Evolutionary conservation across 2,113 vertebrate species (phyloP).

Genomic region (Podiceps cristatus): DNA sequence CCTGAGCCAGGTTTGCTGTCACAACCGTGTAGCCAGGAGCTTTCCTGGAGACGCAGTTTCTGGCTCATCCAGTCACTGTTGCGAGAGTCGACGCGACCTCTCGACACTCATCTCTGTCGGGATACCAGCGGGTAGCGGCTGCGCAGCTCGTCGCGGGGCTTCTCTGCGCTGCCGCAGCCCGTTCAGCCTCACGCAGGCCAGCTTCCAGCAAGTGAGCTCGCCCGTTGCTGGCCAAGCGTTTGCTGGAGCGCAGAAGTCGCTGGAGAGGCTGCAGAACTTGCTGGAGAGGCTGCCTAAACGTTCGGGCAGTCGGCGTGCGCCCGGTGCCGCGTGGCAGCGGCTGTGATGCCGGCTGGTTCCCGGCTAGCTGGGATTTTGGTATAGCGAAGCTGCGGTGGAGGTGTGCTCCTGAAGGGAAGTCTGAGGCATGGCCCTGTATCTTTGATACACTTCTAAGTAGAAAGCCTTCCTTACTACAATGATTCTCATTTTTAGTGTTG

Average conservation of each 20-base stretch:
- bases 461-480: neutral
- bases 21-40: neutral
- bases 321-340: neutral
- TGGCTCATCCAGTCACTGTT: fast-evolving
- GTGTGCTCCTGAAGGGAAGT: neutral
- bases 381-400: neutral
- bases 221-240: neutral
- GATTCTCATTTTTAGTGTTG: neutral
- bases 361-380: neutral
- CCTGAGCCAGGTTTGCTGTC: neutral
- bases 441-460: neutral
- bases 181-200: fast-evolving
- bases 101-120: neutral
- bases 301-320: neutral
- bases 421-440: neutral
- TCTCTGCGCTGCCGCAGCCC: neutral
- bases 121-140: neutral
- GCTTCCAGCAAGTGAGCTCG: neutral
- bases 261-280: neutral
- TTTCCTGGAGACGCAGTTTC: neutral
- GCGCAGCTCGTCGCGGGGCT: neutral
- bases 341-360: neutral
- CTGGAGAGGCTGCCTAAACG: slow-evolving; percentile 12
- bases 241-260: neutral
- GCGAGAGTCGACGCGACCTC: neutral